Evolutionary conservation across 1,140 invertebrate species (phyloP), one percentile per base, ranked within the genome.

Genomic region (Tachypleus tridentatus): DNA sequence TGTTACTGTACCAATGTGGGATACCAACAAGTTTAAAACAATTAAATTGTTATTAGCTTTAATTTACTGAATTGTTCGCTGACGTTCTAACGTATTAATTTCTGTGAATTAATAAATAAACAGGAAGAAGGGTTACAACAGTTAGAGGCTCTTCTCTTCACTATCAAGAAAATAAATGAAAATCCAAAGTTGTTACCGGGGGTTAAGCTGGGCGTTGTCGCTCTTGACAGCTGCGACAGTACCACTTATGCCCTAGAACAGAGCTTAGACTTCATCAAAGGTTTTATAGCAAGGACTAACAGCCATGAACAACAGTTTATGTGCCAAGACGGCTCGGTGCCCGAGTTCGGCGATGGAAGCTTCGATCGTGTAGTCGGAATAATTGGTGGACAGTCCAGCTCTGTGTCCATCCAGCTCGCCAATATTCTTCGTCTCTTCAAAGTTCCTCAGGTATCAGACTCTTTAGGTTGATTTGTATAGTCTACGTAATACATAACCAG

Each of bases 371-470:
- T 82, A n/a, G 74, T 81, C 9, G 80, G 81, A 0, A 76, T 83
- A 3, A 76, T 83, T 47, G 82, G 80, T 3, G 81, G 76, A 0
- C 81, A 82, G 64, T 78, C 78, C 5, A 81, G 80, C 51, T 78
- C 80, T 4, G 80, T 83, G 5, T 81, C 81, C 4, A 76, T 83
- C 52, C 81, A 82, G 76, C 61, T 83, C 8, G 82, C 82, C 4
- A 81, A 78, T 64, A 75, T 83, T 66, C 70, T 83, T 49, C 71
- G 80, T 47, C 71, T 83, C 7, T 83, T 83, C 70, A 70, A 77
- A 64, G 75, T 83, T 5, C 82, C 82, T 4, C 82, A 73, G 63
- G 69, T 73, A 61, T 57, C 4, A 1, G 10, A 51, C 29, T 7
- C 5, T 9, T 49, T 29, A 29, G n/a, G 0, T 54, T 8, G 53